A percentile compares a stretch with the other conserved stretches of the same genome.
These are phyloP conservation scores for Oreochromis spilurus DNA, from an alignment of 2,113 vertebrate species.

Conservation along the genomic window DNA sequence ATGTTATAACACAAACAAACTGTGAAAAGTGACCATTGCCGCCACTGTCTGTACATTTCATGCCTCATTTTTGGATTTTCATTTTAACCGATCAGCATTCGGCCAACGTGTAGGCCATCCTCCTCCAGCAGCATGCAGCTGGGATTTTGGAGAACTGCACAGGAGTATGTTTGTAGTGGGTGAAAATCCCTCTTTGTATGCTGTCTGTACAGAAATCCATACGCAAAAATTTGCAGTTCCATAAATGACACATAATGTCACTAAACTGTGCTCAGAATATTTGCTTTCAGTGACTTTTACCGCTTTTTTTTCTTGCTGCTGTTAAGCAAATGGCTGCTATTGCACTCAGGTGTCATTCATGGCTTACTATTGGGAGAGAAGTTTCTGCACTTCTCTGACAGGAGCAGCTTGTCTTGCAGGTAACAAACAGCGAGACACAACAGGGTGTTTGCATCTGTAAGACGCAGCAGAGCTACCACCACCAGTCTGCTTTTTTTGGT, in stretches of 20 bases:
- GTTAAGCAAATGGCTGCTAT: neutral
- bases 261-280: neutral
- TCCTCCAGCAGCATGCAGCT: neutral
- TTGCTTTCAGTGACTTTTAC: neutral
- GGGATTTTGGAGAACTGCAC: no score
- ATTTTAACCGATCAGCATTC: neutral
- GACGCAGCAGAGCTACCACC: neutral
- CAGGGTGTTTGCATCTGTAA: neutral
- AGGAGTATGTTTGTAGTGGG: neutral
- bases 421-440: neutral
- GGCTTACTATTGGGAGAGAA: neutral
- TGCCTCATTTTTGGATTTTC: neutral
- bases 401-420: neutral
- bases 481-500: neutral
- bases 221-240: neutral
- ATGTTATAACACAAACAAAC: neutral
- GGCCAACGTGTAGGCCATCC: neutral
- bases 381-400: neutral
- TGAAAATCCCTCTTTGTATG: neutral
- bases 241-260: neutral
- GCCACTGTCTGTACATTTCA: neutral
- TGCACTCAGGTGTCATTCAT: neutral
- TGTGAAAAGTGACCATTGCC: neutral
- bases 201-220: neutral
- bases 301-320: neutral